Conservation (phyloP, 1,140 invertebrate species). For the Temnothorax longispinosus region DNA sequence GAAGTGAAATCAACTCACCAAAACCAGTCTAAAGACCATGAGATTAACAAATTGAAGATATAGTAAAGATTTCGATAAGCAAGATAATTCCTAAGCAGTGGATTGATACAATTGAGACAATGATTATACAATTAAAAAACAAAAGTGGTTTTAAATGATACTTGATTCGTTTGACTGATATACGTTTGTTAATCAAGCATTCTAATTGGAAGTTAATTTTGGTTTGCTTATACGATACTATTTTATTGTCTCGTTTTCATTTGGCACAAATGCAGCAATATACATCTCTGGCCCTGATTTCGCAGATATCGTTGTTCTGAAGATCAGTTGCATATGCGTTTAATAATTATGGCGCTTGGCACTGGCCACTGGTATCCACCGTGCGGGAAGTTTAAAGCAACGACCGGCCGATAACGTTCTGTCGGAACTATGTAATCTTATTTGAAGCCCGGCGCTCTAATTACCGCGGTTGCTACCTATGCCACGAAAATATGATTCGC, state of each 20-base stretch:
- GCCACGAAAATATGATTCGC: constrained; percentile 62
- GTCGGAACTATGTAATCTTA: constrained; percentile 64
- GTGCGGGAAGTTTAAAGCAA: constrained; percentile 51
- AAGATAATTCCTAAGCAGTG: too few relatives aligned
- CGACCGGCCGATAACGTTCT: constrained; percentile 59
- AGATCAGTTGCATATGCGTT: constrained; percentile 57
- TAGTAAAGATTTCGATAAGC: too few relatives aligned
- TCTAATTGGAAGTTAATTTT: constrained; percentile 4
- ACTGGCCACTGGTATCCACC: constrained; percentile 9
- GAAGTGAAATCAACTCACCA: too few relatives aligned
- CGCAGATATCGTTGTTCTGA: constrained; percentile 44
- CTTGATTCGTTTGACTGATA: too few relatives aligned
- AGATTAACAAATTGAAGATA: too few relatives aligned
- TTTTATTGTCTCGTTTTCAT: constrained; percentile 9
- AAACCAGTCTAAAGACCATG: too few relatives aligned
- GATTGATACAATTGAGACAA: too few relatives aligned
- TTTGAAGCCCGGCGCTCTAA: constrained; percentile 62
- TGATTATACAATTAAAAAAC: too few relatives aligned
- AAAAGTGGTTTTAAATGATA: too few relatives aligned
- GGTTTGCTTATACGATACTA: neutral
- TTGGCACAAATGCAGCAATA: neutral
- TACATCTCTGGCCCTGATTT: constrained; percentile 30
- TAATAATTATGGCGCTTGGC: constrained; percentile 52
- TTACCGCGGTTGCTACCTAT: constrained; percentile 61
- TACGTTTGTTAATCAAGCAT: constrained; percentile 15